Evolutionary conservation across 2,797 vertebrate genomes (phyloP), one percentile per base, ranked within the genome.

Genomic region (Enteromius argenteus): DNA sequence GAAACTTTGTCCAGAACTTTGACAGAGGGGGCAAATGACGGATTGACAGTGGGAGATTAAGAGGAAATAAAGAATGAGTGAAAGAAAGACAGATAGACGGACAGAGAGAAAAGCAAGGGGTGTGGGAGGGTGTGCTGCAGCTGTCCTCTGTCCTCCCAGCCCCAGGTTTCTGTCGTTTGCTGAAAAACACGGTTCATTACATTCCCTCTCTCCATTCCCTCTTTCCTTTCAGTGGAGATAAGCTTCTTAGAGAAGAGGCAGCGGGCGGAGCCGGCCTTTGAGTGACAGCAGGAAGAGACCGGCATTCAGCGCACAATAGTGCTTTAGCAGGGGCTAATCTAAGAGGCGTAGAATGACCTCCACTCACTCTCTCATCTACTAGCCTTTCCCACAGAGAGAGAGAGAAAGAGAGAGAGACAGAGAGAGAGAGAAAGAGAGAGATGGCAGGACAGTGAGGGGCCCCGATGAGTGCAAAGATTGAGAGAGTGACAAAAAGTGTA

Each of bases 211-310:
- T 96, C 96, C 95, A 92, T 96, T 98, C 96, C 97, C 97, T 97
- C 74, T 76, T 79, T 87, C 89, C 80, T 98, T 99, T 99, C 97
- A 99, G 96, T 93, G 95, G 96, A 99, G 98, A 99, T 99, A 99
- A 99, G 98, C 98, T 98, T 99, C 98, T 99, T 99, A 99, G 97
- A 97, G 97, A 97, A 98, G 97, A 83, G 87, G 84, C 97, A 99
- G 97, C 96, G 96, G 98, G 98, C 97, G 97, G 97, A 97, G 97
- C 97, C 14, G 95, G 95, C 95, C 94, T 97, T 97, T 99, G 98
- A 99, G 96, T 99, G 98, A 99, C 98, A 97, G 98, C 97, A 99
- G 98, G 98, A 99, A 99, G 98, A 98, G 98, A 97, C 97, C 97
- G 97, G 97, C 97, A 98, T 99, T 99, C 97, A 99, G 95, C 92